Conservation (phyloP, 1,140 invertebrate genomes). For the Zaprionus davidi region DNA sequence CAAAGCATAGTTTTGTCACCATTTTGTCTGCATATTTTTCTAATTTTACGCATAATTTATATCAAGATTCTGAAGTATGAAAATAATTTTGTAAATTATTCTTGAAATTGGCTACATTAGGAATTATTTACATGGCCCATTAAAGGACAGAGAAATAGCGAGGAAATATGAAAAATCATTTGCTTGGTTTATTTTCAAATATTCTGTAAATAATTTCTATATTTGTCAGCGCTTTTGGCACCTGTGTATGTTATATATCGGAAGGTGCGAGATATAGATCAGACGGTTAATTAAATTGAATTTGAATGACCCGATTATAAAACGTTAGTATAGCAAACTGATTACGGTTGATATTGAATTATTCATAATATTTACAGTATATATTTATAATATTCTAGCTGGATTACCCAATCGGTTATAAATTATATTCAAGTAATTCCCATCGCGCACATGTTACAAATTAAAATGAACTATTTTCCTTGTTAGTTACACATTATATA, state of each 20-base stretch:
- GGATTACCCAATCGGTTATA: background rate
- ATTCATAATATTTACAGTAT: background rate
- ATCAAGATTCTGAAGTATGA: conserved; percentile 16
- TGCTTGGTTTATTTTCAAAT: conserved; percentile 16
- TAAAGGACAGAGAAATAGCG: background rate
- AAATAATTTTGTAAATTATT: conserved; percentile 22
- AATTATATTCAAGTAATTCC: background rate
- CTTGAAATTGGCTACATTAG: conserved; percentile 17
- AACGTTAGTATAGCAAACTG: background rate
- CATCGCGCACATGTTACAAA: conserved; percentile 25
- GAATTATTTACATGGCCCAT: conserved; percentile 40
- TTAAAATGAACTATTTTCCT: conserved; percentile 23
- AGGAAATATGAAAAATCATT: conserved; percentile 15
- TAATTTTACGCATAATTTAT: conserved; percentile 24
- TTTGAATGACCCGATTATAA: background rate
- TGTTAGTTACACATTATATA: conserved; percentile 21
- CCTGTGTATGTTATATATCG: conserved; percentile 42
- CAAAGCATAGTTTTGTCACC: background rate
- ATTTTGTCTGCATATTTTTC: conserved; percentile 1
- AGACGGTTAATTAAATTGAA: background rate
- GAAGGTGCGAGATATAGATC: conserved; percentile 6
- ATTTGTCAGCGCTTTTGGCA: conserved; percentile 12
- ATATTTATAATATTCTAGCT: background rate
- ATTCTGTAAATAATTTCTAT: conserved; percentile 14
- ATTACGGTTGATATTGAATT: background rate